Conservation (phyloP, 2,888 invertebrate species). For the Neocrepidodera transversa region DNA sequence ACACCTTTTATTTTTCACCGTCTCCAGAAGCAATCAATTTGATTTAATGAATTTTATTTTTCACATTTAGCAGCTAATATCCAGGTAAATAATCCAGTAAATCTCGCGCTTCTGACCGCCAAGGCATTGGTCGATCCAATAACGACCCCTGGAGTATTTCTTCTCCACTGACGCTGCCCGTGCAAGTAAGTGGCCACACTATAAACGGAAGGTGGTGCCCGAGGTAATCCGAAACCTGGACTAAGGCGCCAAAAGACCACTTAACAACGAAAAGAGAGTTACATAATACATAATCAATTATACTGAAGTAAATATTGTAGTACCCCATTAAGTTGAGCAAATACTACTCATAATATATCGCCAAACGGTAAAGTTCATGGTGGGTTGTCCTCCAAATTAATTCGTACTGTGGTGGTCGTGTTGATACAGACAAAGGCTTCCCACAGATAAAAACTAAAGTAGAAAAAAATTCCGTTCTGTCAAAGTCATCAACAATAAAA, state of each 20-base stretch:
- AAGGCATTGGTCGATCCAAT: too few species aligned
- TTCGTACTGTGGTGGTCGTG: background rate
- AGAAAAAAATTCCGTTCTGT: background rate
- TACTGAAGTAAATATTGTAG: constrained; percentile 26
- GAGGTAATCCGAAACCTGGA: too few species aligned
- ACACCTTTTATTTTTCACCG: too few species aligned
- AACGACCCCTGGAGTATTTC: too few species aligned
- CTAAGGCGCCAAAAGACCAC: too few species aligned
- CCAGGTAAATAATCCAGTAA: constrained; percentile 8
- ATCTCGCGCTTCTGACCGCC: too few species aligned
- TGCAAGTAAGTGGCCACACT: too few species aligned
- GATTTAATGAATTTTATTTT: too few species aligned
- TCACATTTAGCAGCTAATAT: too few species aligned
- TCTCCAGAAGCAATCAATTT: constrained; percentile 20
- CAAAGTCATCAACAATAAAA: background rate
- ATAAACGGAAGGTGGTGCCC: too few species aligned
- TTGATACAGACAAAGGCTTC: background rate
- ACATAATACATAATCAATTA: constrained; percentile 30
- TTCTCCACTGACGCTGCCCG: too few species aligned
- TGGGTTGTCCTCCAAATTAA: constrained; percentile 4
- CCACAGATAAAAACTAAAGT: constrained; percentile 1
- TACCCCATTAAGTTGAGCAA: constrained; percentile 7
- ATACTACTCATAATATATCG: constrained; percentile 6
- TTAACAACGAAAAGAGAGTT: too few species aligned
- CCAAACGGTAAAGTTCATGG: background rate